Conservation (phyloP, 1,140 invertebrate genomes). For the Sitophilus oryzae region DNA sequence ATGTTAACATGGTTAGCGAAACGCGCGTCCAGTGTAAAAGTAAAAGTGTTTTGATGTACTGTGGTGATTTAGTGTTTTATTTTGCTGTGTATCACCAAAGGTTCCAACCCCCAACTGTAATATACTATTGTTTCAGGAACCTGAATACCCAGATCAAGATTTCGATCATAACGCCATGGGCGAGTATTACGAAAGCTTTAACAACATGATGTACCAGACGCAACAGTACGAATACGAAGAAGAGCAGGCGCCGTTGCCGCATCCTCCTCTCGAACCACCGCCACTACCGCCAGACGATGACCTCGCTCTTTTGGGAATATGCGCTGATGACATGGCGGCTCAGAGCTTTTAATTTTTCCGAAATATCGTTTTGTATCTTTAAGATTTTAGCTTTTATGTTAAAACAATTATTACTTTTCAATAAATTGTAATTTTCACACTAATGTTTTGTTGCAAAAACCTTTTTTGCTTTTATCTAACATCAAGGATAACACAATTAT, state of each 20-base stretch:
- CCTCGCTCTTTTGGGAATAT: constrained; percentile 62
- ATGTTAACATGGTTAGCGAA: too few species aligned
- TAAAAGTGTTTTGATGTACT: too few species aligned
- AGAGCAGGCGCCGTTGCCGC: constrained; percentile 31
- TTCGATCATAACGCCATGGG: constrained; percentile 25
- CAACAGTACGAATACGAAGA: constrained; percentile 27
- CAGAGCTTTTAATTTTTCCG: constrained; percentile 42
- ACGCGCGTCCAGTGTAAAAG: too few species aligned
- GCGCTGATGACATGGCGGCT: constrained; percentile 61
- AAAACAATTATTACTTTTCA: neutral
- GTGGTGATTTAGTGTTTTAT: too few species aligned
- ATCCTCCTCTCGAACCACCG: constrained; percentile 40
- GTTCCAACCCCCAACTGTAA: too few species aligned
- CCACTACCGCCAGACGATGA: constrained; percentile 50
- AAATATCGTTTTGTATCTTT: too few species aligned
- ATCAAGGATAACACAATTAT: too few species aligned
- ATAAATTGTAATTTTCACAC: too few species aligned
- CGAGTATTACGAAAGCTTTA: constrained; percentile 25
- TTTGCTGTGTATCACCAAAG: too few species aligned
- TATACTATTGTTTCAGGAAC: neutral
- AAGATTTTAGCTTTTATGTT: too few species aligned
- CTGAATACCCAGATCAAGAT: neutral
- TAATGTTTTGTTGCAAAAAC: too few species aligned
- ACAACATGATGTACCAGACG: constrained; percentile 23
- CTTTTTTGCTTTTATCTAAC: too few species aligned